phyloP scores from a whole-genome alignment of 2,113 vertebrate genomes.

The Typhlomys cinereus region DNA sequence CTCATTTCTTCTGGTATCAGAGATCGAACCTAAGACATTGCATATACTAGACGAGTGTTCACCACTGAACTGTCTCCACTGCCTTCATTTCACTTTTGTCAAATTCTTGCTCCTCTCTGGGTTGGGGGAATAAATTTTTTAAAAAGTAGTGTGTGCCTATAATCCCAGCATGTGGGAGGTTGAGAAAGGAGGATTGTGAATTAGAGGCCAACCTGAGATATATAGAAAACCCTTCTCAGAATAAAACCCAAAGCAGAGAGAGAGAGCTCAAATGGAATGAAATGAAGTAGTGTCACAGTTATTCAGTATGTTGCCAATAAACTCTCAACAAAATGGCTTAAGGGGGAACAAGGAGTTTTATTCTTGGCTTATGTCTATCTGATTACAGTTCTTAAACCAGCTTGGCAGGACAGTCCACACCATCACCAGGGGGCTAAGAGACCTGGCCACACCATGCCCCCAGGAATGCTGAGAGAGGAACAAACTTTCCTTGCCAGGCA shows the following conservation, averaged over 20 bases:
- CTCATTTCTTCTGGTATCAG: background rate
- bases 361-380: too few species aligned
- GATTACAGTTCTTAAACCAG: too few species aligned
- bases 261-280: background rate
- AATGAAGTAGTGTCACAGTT: too few species aligned
- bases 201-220: background rate
- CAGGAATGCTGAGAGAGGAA: too few species aligned
- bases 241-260: background rate
- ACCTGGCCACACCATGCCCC: too few species aligned
- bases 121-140: background rate
- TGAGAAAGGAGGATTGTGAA: background rate
- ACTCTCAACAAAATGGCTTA: too few species aligned
- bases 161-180: background rate
- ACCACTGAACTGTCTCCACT: background rate
- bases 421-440: too few species aligned
- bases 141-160: background rate
- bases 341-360: too few species aligned
- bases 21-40: background rate
- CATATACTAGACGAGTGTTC: background rate
- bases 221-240: background rate
- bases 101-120: slow-evolving; percentile 1
- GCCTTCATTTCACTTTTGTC: background rate
- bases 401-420: too few species aligned
- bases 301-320: too few species aligned
- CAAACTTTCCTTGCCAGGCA: too few species aligned